Conservation (phyloP, 1,140 invertebrate species). For the Stegodyphus mimosarum region DNA sequence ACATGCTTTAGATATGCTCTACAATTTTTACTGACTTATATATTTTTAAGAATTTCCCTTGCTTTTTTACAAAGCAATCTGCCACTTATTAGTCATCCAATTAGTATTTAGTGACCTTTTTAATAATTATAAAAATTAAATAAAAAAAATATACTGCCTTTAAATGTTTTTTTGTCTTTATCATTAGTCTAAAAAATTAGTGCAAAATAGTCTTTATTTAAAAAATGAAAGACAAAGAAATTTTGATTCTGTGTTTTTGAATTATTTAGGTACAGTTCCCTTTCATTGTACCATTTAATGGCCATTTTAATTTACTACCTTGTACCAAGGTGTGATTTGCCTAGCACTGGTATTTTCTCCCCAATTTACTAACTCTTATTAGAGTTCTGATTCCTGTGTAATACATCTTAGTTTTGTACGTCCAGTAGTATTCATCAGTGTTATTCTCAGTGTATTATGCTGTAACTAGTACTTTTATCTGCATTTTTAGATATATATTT, state of each 20-base stretch:
- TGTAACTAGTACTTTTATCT: too few relatives aligned
- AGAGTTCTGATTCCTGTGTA: background rate
- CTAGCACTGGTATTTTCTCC: conserved; percentile 58
- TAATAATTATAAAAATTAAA: background rate
- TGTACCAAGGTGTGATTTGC: conserved; percentile 9
- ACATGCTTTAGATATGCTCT: background rate
- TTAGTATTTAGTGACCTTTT: background rate
- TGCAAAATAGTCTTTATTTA: background rate
- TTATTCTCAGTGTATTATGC: too few relatives aligned
- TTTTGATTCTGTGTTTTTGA: background rate
- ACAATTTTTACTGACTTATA: conserved; percentile 12
- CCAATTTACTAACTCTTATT: conserved; percentile 2
- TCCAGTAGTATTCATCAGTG: too few relatives aligned
- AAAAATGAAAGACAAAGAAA: background rate
- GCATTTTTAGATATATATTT: too few relatives aligned
- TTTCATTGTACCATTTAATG: background rate
- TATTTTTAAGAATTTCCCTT: conserved; percentile 29
- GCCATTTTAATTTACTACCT: background rate
- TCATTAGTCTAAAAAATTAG: background rate
- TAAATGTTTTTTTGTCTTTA: background rate
- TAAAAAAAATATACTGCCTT: background rate
- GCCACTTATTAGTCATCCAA: conserved; percentile 22
- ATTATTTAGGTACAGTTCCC: background rate
- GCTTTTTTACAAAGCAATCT: conserved; percentile 48
- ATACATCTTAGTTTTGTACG: too few relatives aligned